Base-by-base conservation (phyloP, 2,113 vertebrate species). In the Callaeas wilsoni region DNA sequence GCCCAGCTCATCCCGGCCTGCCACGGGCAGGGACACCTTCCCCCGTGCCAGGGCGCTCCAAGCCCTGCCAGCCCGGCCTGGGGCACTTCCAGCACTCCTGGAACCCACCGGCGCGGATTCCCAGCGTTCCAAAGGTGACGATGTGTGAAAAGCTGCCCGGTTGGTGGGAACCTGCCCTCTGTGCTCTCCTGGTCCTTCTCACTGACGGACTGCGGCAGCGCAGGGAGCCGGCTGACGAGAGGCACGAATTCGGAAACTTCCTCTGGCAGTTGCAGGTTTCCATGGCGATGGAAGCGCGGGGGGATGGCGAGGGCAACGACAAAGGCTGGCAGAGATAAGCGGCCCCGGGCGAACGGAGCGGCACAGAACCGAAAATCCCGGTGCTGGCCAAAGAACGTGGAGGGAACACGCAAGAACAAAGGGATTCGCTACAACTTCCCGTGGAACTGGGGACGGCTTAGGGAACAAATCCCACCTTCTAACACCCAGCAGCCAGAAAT, bases 111-210 rank as follows among this genome's bases (percentile, higher is more conserved):
- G 33, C 2, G 2, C 12, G 3, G 30, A 6, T 37, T 26, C 9
- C 33, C 33, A 39, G 26, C 2, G 0, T 6, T 1, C 2, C 6
- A 6, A 5, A 42, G 22, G 55, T 17, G 29, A 7, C 2, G 1
- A 10, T 5, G 23, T 16, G 33, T 49, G 41, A 35, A 20, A 32
- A 65, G 42, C 2, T 6, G 27, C 30, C 30, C 30, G 3, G 2
- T 16, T 14, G 4, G 13, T 1, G 19, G 9, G 22, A 7, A 10
- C 13, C 37, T 39, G 57, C 25, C 76, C 50, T 32, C 2, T 26
- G 11, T 25, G 13, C 11, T 64, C 71, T 39, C 41, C 3, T 0
- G 7, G 49, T 7, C 39, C 6, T 6, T 25, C 0, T 4, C 62
- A 80, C 23, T 23, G 50, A 12, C 27, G 13, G 0, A 22, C 13